Evolutionary conservation across 2,888 invertebrate genomes (phyloP).

Genomic region (Frankliniella intonsa): DNA sequence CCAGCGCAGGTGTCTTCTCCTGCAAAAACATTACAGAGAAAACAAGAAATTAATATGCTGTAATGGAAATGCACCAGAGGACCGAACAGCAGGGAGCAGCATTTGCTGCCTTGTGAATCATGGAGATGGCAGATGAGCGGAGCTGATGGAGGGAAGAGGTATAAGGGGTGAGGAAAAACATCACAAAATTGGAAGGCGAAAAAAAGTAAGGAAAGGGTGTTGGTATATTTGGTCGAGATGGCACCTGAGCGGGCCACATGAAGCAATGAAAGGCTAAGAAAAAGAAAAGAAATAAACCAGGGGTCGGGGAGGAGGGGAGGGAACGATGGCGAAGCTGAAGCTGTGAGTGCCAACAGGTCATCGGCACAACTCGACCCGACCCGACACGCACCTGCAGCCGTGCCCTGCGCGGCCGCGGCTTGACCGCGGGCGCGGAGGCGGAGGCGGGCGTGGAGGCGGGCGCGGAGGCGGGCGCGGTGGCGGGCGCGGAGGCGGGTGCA

Average conservation of each 20-base stretch:
- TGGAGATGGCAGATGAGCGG: too few relatives aligned
- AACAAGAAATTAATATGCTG: neutral
- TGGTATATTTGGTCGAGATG: too few relatives aligned
- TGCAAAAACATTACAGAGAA: neutral
- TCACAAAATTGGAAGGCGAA: too few relatives aligned
- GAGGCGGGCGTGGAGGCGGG: conserved; percentile 36
- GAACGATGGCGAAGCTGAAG: neutral
- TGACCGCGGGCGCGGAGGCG: conserved; percentile 38
- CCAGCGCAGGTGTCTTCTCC: conserved; percentile 7
- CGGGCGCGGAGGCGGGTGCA: conserved; percentile 34
- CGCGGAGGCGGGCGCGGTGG: conserved; percentile 35
- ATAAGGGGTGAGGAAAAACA: too few relatives aligned
- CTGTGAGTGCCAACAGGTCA: neutral
- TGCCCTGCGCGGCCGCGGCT: neutral
- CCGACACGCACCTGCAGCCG: neutral
- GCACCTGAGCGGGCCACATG: too few relatives aligned
- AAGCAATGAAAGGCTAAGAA: too few relatives aligned
- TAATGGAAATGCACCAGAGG: too few relatives aligned
- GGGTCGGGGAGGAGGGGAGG: neutral
- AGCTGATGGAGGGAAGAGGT: too few relatives aligned
- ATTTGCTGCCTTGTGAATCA: too few relatives aligned
- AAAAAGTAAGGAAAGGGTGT: too few relatives aligned
- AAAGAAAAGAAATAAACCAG: neutral
- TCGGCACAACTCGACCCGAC: too few relatives aligned
- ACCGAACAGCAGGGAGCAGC: too few relatives aligned